Percentiles rank a stretch among this genome's conserved stretches.
Evolutionary conservation across 2,888 invertebrate genomes (phyloP).

Genomic region (Caprella mutica): DNA sequence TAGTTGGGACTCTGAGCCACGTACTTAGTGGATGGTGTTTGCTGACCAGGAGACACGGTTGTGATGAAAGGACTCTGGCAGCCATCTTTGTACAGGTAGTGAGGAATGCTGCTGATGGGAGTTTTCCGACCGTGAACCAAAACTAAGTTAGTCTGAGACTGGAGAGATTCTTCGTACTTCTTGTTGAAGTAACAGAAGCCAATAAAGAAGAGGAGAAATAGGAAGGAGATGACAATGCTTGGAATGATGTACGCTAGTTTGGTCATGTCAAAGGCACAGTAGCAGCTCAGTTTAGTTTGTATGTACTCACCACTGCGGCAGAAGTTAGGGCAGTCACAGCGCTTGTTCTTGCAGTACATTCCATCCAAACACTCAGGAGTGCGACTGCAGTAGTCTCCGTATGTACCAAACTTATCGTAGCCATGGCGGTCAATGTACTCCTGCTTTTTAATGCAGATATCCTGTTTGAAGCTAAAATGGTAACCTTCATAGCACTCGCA

Average conservation of each 20-base stretch:
- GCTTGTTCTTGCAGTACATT: constrained; percentile 7
- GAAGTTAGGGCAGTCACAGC: constrained; percentile 6
- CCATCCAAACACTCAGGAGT: constrained; percentile 1
- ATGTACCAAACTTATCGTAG: constrained; percentile 1
- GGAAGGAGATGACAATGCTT: constrained; percentile 6
- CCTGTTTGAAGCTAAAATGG: constrained; percentile 1
- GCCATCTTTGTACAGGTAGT: neutral
- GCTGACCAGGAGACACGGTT: neutral
- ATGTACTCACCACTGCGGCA: constrained; percentile 10
- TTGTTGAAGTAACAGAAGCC: constrained; percentile 7
- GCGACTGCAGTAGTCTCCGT: constrained; percentile 4
- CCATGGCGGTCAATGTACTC: neutral
- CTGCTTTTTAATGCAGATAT: constrained; percentile 3
- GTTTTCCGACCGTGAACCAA: neutral
- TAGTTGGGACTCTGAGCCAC: neutral
- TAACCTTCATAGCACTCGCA: constrained; percentile 10
- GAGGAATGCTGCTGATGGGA: neutral
- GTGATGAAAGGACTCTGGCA: neutral
- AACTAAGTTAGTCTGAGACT: constrained; percentile 3
- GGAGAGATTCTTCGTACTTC: constrained; percentile 10
- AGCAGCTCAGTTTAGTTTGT: neutral
- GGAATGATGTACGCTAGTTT: constrained; percentile 9
- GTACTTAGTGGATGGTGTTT: neutral
- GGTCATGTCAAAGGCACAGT: constrained; percentile 9
- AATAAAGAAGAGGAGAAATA: constrained; percentile 6